Evolutionary conservation across 2,113 vertebrate genomes (phyloP).

Genomic region (Pterophyllum scalare): DNA sequence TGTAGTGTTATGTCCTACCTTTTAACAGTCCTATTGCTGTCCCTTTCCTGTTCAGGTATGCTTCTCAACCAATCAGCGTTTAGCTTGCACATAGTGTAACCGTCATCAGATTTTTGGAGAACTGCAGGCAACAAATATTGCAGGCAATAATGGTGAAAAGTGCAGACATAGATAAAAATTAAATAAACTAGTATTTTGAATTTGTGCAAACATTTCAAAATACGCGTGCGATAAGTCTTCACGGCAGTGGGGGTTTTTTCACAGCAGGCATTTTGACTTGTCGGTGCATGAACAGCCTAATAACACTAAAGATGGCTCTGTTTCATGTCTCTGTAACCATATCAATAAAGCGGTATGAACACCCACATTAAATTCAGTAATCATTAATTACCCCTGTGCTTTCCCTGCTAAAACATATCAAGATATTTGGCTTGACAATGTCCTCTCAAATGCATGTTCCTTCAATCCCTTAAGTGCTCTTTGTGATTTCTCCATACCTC

Average conservation of each 20-base stretch:
- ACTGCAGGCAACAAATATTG: too few species aligned
- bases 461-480: neutral
- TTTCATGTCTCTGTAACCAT: constrained; percentile 28
- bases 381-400: constrained; percentile 7
- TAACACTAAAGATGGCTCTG: neutral
- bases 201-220: neutral
- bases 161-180: neutral
- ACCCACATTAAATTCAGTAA: constrained; percentile 1
- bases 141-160: too few species aligned
- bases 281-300: neutral
- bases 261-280: neutral
- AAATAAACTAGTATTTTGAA: neutral
- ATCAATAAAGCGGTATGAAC: constrained; percentile 8
- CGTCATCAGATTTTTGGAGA: too few species aligned
- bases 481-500: constrained; percentile 18
- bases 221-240: neutral
- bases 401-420: neutral
- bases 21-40: too few species aligned
- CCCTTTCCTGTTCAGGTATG: too few species aligned
- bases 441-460: neutral
- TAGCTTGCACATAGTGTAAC: too few species aligned
- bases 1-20: too few species aligned
- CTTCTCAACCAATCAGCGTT: too few species aligned
- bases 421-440: neutral
- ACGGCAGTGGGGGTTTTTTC: neutral